A percentile compares a stretch with the other conserved stretches of the same genome.
These are phyloP conservation scores for Oopsacas minuta DNA, from an alignment of 37 sponge, comb jelly and placozoan species.

Conservation along the genomic window DNA sequence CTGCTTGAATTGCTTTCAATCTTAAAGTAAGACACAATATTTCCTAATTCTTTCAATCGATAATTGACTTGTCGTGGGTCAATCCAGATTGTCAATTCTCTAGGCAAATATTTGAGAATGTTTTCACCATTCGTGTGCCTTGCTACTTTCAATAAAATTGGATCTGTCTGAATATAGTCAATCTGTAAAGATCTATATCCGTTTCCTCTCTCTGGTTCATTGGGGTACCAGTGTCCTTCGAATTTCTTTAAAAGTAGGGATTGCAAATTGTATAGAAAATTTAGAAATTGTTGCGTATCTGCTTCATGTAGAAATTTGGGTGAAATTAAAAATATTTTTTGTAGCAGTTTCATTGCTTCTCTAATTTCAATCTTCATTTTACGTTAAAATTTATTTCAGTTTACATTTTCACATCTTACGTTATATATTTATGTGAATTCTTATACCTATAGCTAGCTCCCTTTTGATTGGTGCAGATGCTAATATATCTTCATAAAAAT, in stretches of 20 bases:
- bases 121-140: background rate
- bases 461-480: background rate
- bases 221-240: background rate
- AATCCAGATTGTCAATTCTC: background rate
- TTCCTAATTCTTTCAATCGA: background rate
- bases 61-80: background rate
- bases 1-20: background rate
- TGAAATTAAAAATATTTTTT: slow-evolving; percentile 16
- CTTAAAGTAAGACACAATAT: background rate
- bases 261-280: background rate
- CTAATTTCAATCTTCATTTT: slow-evolving; percentile 1
- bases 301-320: background rate
- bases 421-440: background rate
- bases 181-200: background rate
- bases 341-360: background rate
- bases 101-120: background rate
- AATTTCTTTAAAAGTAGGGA: background rate
- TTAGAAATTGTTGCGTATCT: background rate
- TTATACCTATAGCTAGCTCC: background rate
- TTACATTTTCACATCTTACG: background rate
- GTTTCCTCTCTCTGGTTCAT: background rate
- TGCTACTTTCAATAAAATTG: background rate
- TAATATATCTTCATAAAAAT: too few species aligned
- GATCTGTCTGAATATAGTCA: background rate
- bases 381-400: background rate